Evolutionary conservation across 1,140 invertebrate genomes (phyloP).

Genomic region (Drosophila lini): DNA sequence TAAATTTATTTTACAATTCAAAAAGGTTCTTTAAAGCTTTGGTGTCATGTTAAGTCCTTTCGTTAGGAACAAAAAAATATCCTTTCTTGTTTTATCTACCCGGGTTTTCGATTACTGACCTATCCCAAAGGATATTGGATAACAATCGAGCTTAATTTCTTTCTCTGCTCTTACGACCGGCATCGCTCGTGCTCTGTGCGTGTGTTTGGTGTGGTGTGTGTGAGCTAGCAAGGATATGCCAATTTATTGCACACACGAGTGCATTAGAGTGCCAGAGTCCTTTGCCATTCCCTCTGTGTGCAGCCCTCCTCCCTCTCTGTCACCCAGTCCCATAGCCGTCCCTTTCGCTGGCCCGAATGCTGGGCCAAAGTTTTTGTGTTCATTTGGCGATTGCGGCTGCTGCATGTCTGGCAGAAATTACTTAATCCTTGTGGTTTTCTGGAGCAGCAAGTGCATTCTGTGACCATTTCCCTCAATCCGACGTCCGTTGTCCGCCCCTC

Average conservation of each 20-base stretch:
- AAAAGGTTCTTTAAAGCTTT: neutral
- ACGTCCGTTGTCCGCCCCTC: neutral
- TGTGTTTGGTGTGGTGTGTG: conserved; percentile 23
- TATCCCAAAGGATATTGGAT: conserved; percentile 10
- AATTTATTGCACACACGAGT: conserved; percentile 83
- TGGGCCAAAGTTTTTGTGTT: conserved; percentile 77
- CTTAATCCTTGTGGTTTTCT: conserved; percentile 81
- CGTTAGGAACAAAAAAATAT: neutral
- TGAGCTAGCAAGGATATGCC: conserved; percentile 73
- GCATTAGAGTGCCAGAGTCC: conserved; percentile 73
- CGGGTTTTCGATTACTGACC: conserved; percentile 8
- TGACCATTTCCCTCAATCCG: conserved; percentile 23
- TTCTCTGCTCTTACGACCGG: neutral
- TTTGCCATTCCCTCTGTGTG: conserved; percentile 18
- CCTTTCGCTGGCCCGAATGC: conserved; percentile 22
- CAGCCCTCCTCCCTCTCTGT: neutral
- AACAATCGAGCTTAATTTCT: conserved; percentile 17
- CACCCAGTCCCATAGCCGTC: neutral
- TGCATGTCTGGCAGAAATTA: conserved; percentile 82
- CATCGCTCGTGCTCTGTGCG: conserved; percentile 2
- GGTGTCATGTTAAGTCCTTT: neutral
- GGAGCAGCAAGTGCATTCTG: conserved; percentile 61
- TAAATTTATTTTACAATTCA: too few species aligned
- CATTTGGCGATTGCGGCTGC: conserved; percentile 81
- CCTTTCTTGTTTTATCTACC: neutral